Percentiles rank a stretch among this genome's conserved stretches.
These are phyloP conservation scores for Osmerus eperlanus DNA, from an alignment of 2,113 vertebrate genomes.

Conservation along the genomic window DNA sequence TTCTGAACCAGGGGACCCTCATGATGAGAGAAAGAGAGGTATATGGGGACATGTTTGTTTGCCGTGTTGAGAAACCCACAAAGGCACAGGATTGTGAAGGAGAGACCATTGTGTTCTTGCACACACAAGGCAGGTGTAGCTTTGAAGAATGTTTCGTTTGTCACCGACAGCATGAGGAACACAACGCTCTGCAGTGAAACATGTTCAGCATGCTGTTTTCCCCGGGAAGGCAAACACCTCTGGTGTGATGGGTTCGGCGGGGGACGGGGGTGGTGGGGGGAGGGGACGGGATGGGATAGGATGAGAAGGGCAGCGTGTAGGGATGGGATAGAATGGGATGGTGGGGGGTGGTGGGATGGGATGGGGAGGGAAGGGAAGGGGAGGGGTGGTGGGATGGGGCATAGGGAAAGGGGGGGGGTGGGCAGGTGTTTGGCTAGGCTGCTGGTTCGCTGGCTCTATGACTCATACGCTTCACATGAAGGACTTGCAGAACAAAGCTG, in stretches of 20 bases:
- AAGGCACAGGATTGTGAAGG: too few relatives aligned
- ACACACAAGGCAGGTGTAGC: too few relatives aligned
- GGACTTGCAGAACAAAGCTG: slow-evolving; percentile 11
- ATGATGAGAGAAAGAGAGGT: background rate
- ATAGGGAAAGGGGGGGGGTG: background rate
- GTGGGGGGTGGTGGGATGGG: background rate
- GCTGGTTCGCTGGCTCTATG: slow-evolving; percentile 21
- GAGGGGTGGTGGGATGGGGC: background rate
- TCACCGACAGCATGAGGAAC: background rate
- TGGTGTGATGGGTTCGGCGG: too few relatives aligned
- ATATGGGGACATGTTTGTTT: too few relatives aligned
- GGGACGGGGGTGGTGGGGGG: too few relatives aligned
- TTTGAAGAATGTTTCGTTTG: too few relatives aligned
- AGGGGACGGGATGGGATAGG: background rate
- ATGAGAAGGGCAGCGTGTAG: background rate
- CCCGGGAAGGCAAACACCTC: too few relatives aligned
- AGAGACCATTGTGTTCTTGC: too few relatives aligned
- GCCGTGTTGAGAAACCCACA: too few relatives aligned
- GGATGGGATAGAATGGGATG: background rate
- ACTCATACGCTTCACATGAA: slow-evolving; percentile 15
- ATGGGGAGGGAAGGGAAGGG: background rate
- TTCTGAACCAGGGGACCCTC: background rate
- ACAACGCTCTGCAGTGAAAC: background rate
- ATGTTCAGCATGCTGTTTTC: too few relatives aligned
- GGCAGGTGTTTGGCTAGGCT: background rate